Base-by-base conservation (phyloP, 2,888 invertebrate species). In the Zaprionus bogoriensis region DNA sequence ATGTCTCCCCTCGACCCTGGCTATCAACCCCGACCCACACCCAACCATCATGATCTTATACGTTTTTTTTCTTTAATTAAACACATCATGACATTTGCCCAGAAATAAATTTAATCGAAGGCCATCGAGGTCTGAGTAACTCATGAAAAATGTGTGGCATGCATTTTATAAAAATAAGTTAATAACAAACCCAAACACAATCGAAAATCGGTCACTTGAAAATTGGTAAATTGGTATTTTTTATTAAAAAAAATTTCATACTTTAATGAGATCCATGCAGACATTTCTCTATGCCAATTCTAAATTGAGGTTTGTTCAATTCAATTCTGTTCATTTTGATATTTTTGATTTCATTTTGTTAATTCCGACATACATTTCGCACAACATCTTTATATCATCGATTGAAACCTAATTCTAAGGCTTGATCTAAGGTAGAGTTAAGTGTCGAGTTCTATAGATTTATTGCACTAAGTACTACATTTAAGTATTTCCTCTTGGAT, bases 211-310 rank as follows among this genome's bases (percentile, higher is more conserved):
- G 22, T 72, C 36, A 39, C 48, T 12, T 19, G 25, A 52, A 45
- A 10, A 20, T n/a, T 3, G n/a, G 9, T 42, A 20, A 51, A 42
- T 28, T 14, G 6, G 2, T 45, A 1, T 41, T 27, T 10, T 3
- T n/a, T n/a, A n/a, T n/a, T n/a, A n/a, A n/a, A n/a, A 7, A 25
- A 28, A 51, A 28, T 51, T 66, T 52, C 44, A 78, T 45, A 61
- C 42, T 76, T 80, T 46, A 68, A 85, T 87, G 90, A 90, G 90
- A 90, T 90, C 90, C 90, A 90, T 89, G 81, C 89, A 90, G 90
- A 90, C 90, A 90, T 90, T 89, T 89, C 83, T 73, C 46, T 59
- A 25, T 53, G 53, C 38, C 9, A 47, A 60, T 47, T 65, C 36
- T 5, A 30, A 23, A 47, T 47, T 19, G 27, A 4, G 48, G 51